Evolutionary conservation across 2,888 invertebrate species (phyloP).

Genomic region (Podabrus alpinus): DNA sequence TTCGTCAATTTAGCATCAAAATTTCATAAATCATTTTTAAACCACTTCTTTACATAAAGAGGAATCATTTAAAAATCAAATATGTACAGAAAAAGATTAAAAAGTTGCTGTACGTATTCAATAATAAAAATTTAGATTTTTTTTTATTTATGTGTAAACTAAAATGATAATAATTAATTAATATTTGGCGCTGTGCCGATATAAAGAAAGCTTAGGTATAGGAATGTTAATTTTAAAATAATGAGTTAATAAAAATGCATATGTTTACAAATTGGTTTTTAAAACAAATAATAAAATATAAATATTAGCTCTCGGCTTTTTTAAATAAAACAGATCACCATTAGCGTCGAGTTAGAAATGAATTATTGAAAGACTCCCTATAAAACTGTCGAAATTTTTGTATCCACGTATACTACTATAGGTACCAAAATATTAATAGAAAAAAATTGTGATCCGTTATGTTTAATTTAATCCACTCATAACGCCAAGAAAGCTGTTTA

Average conservation of each 20-base stretch:
- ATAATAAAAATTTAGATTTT: background rate
- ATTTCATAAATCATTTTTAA: background rate
- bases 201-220: conserved; percentile 3
- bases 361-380: conserved; percentile 37
- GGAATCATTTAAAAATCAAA: background rate
- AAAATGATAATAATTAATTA: conserved; percentile 11
- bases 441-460: conserved; percentile 22
- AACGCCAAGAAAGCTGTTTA: background rate
- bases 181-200: conserved; percentile 5
- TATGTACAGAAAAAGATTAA: background rate
- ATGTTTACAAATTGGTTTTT: conserved; percentile 40
- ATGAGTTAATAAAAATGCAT: conserved; percentile 50
- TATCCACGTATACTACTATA: conserved; percentile 19
- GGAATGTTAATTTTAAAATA: conserved; percentile 34
- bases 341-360: conserved; percentile 41
- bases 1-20: background rate
- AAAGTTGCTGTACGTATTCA: background rate
- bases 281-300: conserved; percentile 49
- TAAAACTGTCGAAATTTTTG: conserved; percentile 32
- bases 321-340: conserved; percentile 43
- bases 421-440: conserved; percentile 22
- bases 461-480: conserved; percentile 2
- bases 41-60: background rate
- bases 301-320: conserved; percentile 45
- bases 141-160: conserved; percentile 9